Evolutionary conservation across 2,797 vertebrate genomes (phyloP).

Genomic region (Anniella stebbinsi): DNA sequence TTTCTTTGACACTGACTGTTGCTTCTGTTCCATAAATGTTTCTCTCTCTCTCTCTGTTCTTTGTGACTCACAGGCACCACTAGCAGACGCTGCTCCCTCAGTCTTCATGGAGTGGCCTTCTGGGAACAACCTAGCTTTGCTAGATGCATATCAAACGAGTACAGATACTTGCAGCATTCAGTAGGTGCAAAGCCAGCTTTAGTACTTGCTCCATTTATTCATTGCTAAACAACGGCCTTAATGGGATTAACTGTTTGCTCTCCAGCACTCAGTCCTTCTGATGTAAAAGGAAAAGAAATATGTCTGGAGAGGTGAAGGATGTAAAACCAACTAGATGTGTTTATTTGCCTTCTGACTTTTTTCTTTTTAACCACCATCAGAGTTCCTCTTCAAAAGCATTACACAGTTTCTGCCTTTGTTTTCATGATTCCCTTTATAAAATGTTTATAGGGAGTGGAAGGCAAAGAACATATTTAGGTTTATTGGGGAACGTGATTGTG

Average conservation of each 20-base stretch:
- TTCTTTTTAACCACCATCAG: neutral
- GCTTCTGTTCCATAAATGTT: constrained; percentile 64
- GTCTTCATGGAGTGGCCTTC: constrained; percentile 97
- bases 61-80: constrained; percentile 92
- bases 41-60: constrained; percentile 68
- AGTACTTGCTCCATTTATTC: constrained; percentile 89
- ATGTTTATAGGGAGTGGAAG: constrained; percentile 40
- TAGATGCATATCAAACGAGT: constrained; percentile 99
- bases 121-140: constrained; percentile 99
- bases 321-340: constrained; percentile 36
- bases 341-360: constrained; percentile 34
- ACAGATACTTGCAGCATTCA: constrained; percentile 99
- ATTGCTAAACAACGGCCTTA: constrained; percentile 77
- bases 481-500: constrained; percentile 45
- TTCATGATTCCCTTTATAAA: constrained; percentile 16
- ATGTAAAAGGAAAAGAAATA: constrained; percentile 39
- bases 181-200: constrained; percentile 99
- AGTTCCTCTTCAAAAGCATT: constrained; percentile 6
- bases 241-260: constrained; percentile 64
- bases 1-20: constrained; percentile 44
- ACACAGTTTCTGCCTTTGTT: constrained; percentile 48
- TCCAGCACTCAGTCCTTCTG: constrained; percentile 47
- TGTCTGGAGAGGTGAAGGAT: constrained; percentile 17
- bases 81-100: constrained; percentile 99
- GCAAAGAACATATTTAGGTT: constrained; percentile 42